A percentile compares a stretch with the other conserved stretches of the same genome.
phyloP scores from a whole-genome alignment of 37 sponge, comb jelly and placozoan species.

The Hexactinellida sp. region DNA sequence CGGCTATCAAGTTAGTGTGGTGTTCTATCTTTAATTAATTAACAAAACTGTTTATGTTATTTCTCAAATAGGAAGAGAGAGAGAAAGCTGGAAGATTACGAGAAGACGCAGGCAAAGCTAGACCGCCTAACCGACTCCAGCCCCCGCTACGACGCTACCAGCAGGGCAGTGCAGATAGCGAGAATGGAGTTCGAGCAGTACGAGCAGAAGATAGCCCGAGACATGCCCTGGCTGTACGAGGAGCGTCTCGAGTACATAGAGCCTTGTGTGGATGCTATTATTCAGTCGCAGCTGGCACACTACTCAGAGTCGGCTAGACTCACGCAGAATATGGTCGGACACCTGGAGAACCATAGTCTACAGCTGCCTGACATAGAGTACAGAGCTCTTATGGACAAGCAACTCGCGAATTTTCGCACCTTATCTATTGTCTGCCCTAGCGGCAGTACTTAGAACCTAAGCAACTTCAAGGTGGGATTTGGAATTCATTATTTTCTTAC shows the following conservation, averaged over 20 bases:
- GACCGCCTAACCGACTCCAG: slow-evolving; percentile 1
- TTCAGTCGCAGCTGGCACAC: neutral
- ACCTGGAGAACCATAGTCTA: neutral
- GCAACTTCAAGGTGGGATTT: no score
- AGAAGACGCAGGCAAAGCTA: neutral
- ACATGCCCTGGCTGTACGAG: slow-evolving; percentile 14
- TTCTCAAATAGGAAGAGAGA: neutral
- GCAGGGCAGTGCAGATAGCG: neutral
- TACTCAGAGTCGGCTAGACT: neutral
- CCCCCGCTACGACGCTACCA: neutral
- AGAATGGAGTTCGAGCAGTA: neutral
- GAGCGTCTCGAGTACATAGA: slow-evolving; percentile 10
- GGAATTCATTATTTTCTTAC: neutral
- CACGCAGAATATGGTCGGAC: neutral
- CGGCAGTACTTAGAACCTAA: neutral
- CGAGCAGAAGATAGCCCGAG: slow-evolving; percentile 13
- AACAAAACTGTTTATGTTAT: no score
- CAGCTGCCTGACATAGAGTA: neutral
- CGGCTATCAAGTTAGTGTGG: neutral
- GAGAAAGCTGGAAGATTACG: neutral
- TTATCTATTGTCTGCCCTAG: neutral
- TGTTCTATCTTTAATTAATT: no score
- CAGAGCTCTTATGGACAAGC: slow-evolving; percentile 13
- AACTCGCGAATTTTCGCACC: neutral
- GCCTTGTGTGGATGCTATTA: neutral